Base-by-base conservation (phyloP, 2,797 vertebrate species). In the Notolepis coatsorum region DNA sequence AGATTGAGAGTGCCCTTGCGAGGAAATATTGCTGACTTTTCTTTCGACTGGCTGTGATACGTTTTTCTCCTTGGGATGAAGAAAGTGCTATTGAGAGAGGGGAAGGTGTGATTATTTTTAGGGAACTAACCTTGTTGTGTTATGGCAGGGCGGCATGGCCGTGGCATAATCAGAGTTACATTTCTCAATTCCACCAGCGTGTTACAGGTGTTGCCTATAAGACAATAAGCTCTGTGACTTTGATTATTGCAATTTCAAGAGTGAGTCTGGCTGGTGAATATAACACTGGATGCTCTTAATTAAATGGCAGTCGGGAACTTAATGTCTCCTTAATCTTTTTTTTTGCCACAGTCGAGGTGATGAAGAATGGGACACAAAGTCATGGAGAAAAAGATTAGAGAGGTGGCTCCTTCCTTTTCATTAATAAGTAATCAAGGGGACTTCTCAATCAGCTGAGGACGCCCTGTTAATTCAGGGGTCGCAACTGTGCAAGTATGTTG, bases 291-390 rank as follows among this genome's bases (percentile, higher is more conserved):
- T 76, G 62, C 5, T 33, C 80, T 82, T 79, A 72, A 86, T 84
- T 84, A 86, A 76, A 73, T 39, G 37, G 65, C 74, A 71, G 76
- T 73, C 77, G 65, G 69, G 61, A 75, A 74, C 49, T 79, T 55
- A 31, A 61, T 61, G 70, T 65, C 54, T 48, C 45, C 23, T 21
- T 38, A 10, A 68, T 51, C 1, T 17, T 47, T 33, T 66, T 49
- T 38, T 27, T 63, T 64, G 53, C n/a, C n/a, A n/a, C 53, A 13
- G 45, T 75, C 61, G 55, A 65, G 61, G 61, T 56, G 61, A 68
- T 71, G 75, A 74, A 68, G 66, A 51, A 65, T 31, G 47, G 2
- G 3, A 20, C 35, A 51, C 28, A 60, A 61, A 46, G 42, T 59
- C 50, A 37, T 15, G 9, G 43, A 27, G 38, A 67, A 13, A 73